Conservation (phyloP, 2,888 invertebrate species). For the Lasioglossum leucozonium region DNA sequence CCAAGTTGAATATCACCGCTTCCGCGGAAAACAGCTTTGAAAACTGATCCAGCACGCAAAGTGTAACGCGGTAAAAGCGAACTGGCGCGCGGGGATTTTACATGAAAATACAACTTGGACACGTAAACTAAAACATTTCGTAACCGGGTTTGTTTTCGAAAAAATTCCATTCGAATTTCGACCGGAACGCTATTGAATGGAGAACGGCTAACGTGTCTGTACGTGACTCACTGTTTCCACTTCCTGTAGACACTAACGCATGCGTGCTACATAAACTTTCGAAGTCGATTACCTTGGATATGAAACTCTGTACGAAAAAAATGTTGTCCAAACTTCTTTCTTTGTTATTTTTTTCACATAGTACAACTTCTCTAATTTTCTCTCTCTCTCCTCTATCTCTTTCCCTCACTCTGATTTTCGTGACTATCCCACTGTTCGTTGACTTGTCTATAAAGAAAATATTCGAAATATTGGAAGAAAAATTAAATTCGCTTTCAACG, state of each 20-base stretch:
- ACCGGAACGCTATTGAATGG: neutral
- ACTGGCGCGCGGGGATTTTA: neutral
- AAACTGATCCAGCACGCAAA: neutral
- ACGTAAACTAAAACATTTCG: neutral
- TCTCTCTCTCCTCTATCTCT: neutral
- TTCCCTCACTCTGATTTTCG: no score
- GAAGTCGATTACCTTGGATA: neutral
- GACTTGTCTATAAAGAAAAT: neutral
- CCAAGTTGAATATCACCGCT: neutral
- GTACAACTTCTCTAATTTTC: no score
- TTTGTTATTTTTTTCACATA: neutral
- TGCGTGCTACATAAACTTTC: neutral
- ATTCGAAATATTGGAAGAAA: neutral
- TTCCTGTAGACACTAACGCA: neutral
- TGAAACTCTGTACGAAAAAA: neutral
- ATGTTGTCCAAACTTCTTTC: neutral
- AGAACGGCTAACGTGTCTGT: neutral
- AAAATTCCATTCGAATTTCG: slow-evolving; percentile 1
- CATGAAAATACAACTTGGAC: neutral
- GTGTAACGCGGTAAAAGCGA: neutral
- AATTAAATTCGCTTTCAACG: neutral
- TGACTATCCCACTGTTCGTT: neutral
- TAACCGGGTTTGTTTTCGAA: neutral
- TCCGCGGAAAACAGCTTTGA: neutral
- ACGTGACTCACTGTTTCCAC: neutral